Evolutionary conservation across 2,888 invertebrate genomes (phyloP), one percentile per base, ranked within the genome.

Genomic region (Spilosoma lubricipeda): DNA sequence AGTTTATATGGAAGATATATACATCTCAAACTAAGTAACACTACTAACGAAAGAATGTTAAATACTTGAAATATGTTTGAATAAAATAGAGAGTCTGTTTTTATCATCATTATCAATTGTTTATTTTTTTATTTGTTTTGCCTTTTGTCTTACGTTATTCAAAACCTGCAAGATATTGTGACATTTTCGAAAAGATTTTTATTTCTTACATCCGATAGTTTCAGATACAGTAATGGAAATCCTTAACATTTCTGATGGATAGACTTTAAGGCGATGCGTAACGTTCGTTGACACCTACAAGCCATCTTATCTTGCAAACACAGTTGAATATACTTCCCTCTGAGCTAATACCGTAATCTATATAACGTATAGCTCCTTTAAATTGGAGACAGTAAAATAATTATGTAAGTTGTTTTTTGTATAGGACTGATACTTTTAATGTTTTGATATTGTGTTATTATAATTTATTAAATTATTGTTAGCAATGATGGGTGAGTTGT

Each of bases 281-380:
- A 63, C 13, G 27, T 63, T 27, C 59, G 27, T 63, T 63, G 59
- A 30, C 59, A 63, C 27, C 59, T 30, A 30, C 59, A 63, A 63
- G 59, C 59, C 59, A 18, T 63, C 59, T 63, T 63, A 63, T 63
- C 59, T 63, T 63, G 59, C 59, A 27, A 30, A 30, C 27, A 63
- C 59, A 63, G 59, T 27, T 27, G 59, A 18, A 30, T 27, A 30
- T 30, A 63, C 15, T 5, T 30, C 30, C 18, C 59, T 27, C 59
- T 27, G 13, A 30, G 59, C 30, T 30, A 30, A 30, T n/a, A n/a
- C n/a, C 59, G 56, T 36, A 0, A 39, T 59, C 13, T n/a, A n/a
- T n/a, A n/a, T n/a, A n/a, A 59, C 4, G 13, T 63, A 15, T 63
- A 30, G 27, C n/a, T n/a, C 11, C 11, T 56, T 56, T 13, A 5